Evolutionary conservation across 2,113 vertebrate genomes (phyloP), one percentile per base, ranked within the genome.

Genomic region (Tenebrosternarchus preto): DNA sequence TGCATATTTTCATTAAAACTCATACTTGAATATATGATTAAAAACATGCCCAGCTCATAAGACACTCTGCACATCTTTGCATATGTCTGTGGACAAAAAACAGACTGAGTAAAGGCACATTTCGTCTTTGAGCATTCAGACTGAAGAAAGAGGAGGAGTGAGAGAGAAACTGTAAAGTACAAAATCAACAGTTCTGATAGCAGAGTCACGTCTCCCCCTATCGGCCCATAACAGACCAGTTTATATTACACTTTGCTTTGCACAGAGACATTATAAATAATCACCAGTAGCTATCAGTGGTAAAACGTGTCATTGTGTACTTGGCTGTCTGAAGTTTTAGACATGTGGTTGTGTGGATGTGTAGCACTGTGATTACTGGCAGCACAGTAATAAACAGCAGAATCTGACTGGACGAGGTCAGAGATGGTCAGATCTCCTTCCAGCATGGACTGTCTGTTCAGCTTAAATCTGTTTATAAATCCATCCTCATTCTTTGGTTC

Each of bases 371-470:
- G 90, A 15, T 20, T 80, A 56, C 84, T 90, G n/a, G 78, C 89
- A 73, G 91, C 90, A 9, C 90, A 92, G 88, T 90, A 92, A 80
- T 89, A 91, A 64, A 88, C 81, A 76, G 90, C 89, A 5, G 87
- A 88, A 55, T 91, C 83, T 85, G 84, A 76, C 1, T 1, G 3
- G 0, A 0, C 78, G n/a, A 76, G 19, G 0, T 36, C 63, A 43
- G 0, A 1, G 29, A 92, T 87, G 0, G 24, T 75, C 64, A 91
- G 56, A 55, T 39, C 53, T 68, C 88, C 91, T 31, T 15, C 63
- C 0, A 19, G 2, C 16, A 0, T 3, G 9, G 2, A 1, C 15
- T 9, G 0, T 83, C 81, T 86, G 0, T 1, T 80, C 25, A 90
- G 22, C 0, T 22, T 2, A 25, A 90, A 90, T 0, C 80, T 80